Evolutionary conservation across 2,113 vertebrate genomes (phyloP).

Genomic region (Hiodon alosoides): DNA sequence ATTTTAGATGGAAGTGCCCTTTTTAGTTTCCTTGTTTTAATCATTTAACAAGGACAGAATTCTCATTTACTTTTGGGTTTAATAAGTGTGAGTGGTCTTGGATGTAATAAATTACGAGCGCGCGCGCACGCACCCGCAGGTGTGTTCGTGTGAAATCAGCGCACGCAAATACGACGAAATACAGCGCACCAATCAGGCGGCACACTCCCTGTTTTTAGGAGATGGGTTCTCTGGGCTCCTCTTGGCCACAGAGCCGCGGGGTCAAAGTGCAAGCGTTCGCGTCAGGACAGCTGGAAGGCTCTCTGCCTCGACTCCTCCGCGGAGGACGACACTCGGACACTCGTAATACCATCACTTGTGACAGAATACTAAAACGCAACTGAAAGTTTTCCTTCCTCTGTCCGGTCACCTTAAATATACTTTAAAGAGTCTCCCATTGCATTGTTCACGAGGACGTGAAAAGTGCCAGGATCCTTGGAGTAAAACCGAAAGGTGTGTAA

Average conservation of each 20-base stretch:
- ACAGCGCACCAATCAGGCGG: neutral
- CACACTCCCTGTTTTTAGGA: neutral
- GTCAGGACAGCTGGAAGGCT: neutral
- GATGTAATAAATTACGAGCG: conserved; percentile 12
- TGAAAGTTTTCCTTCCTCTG: neutral
- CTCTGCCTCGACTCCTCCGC: neutral
- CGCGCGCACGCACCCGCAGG: neutral
- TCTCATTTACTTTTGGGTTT: conserved; percentile 9
- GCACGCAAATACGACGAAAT: neutral
- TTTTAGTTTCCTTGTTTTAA: conserved; percentile 1
- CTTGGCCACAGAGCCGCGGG: neutral
- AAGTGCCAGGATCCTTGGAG: too few relatives aligned
- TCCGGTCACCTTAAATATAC: neutral
- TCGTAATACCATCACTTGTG: too few relatives aligned
- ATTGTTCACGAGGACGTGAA: too few relatives aligned
- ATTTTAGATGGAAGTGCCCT: neutral
- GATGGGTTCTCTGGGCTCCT: too few relatives aligned
- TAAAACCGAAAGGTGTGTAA: conserved; percentile 59
- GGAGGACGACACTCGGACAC: neutral
- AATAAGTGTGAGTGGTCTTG: conserved; percentile 10
- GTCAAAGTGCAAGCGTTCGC: conserved; percentile 6
- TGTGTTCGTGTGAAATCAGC: neutral
- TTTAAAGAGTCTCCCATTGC: too few relatives aligned
- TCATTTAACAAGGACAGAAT: neutral
- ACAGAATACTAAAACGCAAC: neutral